These are phyloP conservation scores for Trematomus bernacchii DNA, from an alignment of 2,797 vertebrate species.

Conservation along the genomic window DNA sequence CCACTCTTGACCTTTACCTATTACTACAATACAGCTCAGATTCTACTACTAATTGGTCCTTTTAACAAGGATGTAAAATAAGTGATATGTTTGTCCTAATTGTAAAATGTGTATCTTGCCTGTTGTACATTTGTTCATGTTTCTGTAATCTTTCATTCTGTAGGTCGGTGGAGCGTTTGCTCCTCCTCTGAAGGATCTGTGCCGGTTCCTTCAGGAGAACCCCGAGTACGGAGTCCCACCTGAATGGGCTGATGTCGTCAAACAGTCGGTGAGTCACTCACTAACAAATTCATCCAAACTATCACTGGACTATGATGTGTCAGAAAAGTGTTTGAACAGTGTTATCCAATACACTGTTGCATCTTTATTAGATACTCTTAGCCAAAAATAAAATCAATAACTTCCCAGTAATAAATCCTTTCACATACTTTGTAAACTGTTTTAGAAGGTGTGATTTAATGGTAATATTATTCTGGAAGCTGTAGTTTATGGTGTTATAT, in stretches of 20 bases:
- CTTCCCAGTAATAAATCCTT: neutral
- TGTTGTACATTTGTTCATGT: conserved; percentile 10
- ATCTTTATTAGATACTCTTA: no score
- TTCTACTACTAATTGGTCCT: neutral
- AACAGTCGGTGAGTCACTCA: conserved; percentile 93
- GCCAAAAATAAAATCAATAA: no score
- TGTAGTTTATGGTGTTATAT: neutral
- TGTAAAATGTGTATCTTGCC: neutral
- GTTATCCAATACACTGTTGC: no score
- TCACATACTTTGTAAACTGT: neutral
- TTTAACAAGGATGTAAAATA: neutral
- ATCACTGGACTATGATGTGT: neutral
- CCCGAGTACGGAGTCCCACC: conserved; percentile 98
- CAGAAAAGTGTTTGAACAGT: neutral
- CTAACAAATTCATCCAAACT: neutral
- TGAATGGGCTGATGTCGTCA: conserved; percentile 98
- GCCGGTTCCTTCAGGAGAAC: conserved; percentile 97
- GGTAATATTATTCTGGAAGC: neutral
- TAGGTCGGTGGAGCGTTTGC: conserved; percentile 99
- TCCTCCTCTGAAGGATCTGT: conserved; percentile 96
- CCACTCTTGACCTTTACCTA: no score
- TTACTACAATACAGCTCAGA: neutral
- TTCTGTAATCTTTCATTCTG: conserved; percentile 45
- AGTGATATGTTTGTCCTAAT: neutral
- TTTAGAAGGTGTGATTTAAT: neutral